Conservation (phyloP, 2,113 vertebrate genomes). For the Hipposideros armiger region DNA sequence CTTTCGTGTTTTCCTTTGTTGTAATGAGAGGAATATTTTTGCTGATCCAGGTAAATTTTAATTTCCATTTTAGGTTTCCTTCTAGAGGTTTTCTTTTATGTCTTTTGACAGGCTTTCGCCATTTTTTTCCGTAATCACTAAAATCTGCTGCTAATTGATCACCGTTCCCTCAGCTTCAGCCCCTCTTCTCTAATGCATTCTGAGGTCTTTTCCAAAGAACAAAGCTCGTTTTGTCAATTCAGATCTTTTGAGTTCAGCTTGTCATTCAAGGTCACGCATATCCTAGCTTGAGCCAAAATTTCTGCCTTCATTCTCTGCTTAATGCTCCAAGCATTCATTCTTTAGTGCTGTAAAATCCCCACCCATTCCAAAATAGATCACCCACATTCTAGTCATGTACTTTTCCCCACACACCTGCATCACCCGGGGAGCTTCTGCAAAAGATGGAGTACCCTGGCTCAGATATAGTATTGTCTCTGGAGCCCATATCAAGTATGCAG, state of each 20-base stretch:
- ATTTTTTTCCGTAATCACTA: background rate
- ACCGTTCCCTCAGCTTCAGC: background rate
- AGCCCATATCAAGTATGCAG: background rate
- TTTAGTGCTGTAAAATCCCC: background rate
- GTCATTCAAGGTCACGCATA: background rate
- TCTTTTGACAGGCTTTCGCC: background rate
- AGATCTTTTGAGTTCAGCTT: background rate
- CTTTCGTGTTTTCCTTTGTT: conserved; percentile 36
- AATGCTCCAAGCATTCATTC: background rate
- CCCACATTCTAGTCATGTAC: background rate
- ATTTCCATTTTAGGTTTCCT: background rate
- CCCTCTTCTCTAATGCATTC: background rate
- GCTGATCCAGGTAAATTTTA: conserved; percentile 34
- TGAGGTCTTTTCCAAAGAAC: conserved; percentile 7
- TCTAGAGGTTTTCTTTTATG: background rate
- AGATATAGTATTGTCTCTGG: background rate
- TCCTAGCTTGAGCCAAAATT: background rate
- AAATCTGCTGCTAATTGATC: background rate
- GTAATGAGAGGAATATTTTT: background rate
- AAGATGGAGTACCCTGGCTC: background rate
- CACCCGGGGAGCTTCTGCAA: background rate
- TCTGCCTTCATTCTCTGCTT: background rate
- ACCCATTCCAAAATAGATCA: background rate
- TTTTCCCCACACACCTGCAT: background rate
- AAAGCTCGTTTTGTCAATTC: background rate